These are phyloP conservation scores for Cassiopea andromeda DNA, from an alignment of 30 jellyfish, hydroid and myxozoan species.

Conservation along the genomic window DNA sequence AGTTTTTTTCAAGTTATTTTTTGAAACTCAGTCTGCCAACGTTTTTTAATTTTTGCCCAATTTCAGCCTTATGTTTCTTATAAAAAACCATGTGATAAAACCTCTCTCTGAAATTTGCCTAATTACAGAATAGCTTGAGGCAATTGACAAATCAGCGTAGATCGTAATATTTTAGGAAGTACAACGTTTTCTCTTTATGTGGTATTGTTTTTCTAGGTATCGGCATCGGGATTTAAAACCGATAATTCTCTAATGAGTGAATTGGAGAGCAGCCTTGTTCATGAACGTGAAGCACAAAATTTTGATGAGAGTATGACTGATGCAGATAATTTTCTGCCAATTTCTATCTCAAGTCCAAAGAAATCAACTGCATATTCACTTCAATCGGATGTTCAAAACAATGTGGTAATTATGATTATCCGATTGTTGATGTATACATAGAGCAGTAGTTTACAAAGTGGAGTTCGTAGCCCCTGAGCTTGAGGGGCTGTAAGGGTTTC, in stretches of 20 bases:
- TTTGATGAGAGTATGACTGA: slow-evolving; percentile 1
- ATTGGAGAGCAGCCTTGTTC: slow-evolving; percentile 82
- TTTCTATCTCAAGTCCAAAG: slow-evolving; percentile 44
- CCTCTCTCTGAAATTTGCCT: no score
- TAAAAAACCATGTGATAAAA: no score
- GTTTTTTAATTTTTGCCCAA: no score
- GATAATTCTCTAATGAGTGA: slow-evolving; percentile 86
- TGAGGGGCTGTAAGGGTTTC: no score
- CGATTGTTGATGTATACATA: not conserved
- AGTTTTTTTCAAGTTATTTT: no score
- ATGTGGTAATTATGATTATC: not conserved
- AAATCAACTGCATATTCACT: not conserved
- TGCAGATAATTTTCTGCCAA: slow-evolving; percentile 15
- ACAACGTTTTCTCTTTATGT: not conserved
- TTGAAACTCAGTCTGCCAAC: no score
- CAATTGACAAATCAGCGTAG: no score
- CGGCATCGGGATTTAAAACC: slow-evolving; percentile 34
- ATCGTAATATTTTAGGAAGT: no score
- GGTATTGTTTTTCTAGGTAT: slow-evolving; percentile 45
- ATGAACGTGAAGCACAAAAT: slow-evolving; percentile 8
- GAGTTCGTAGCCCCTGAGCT: no score
- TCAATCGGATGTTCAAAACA: not conserved
- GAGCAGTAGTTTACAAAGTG: no score
- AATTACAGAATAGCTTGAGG: no score
- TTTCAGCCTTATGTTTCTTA: no score